Evolutionary conservation across 2,113 vertebrate genomes (phyloP), one percentile per base, ranked within the genome.

Genomic region (Pterocles burchelli): DNA sequence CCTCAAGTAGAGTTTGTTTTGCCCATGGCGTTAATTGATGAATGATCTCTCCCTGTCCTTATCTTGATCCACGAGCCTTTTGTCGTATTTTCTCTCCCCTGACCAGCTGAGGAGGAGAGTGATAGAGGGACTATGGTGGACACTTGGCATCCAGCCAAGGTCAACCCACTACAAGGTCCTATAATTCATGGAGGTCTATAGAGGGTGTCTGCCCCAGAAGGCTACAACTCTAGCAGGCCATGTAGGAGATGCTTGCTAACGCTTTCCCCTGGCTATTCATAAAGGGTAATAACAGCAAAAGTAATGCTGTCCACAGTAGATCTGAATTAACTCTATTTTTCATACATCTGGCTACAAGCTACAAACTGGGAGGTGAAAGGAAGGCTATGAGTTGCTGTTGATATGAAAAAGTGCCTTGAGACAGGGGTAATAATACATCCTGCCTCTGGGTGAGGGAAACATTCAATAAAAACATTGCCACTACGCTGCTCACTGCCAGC

Each of bases 121-220:
- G 41, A 41, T 41, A 41, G 41, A 41, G 41, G 41, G 41, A 13
- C 41, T 41, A 13, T 41, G 41, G 41, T 41, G 41, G 41, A 41
- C 41, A 41, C 13, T 41, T 41, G 41, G 41, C 41, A 41, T 41
- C 41, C 41, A 41, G 41, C 41, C 41, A 41, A 13, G 41, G 41
- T 41, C 41, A 41, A 41, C 41, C 41, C 11, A 41, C 41, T 13
- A 41, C 41, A 41, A 13, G 41, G 14, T 34, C 0, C 0, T 25
- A 10, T 18, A 7, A 67, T 49, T 67, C 6, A 1, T 71, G 22
- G 2, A 38, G n/a, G 28, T 59, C 5, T 34, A 6, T 25, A n/a
- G 4, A 55, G 10, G 2, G 0, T 36, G 6, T 57, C 43, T 76
- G 17, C 2, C 13, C 6, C 21, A 38, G 45, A 63, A 90, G 31